These are phyloP conservation scores for Bellardia bayeri DNA, from an alignment of 2,888 invertebrate genomes.

Conservation along the genomic window DNA sequence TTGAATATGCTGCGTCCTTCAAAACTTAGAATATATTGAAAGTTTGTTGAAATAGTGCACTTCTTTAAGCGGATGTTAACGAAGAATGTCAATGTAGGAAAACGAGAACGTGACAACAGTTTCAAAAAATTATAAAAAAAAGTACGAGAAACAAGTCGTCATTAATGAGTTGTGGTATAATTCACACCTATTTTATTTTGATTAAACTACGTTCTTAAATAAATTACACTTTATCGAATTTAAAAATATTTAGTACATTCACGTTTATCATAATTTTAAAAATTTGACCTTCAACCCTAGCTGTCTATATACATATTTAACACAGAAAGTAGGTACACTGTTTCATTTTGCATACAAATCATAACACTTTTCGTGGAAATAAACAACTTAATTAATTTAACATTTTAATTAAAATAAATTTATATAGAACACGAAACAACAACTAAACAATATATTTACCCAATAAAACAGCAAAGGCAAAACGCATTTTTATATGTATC, in stretches of 20 bases:
- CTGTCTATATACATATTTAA: not conserved
- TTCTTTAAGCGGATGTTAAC: no score
- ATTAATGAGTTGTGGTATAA: no score
- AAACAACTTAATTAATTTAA: conserved; percentile 12
- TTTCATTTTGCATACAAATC: not conserved
- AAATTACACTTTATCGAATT: no score
- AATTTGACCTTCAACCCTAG: not conserved
- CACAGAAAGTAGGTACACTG: not conserved
- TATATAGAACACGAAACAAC: not conserved
- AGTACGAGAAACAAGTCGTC: no score
- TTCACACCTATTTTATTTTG: no score
- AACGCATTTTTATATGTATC: conserved; percentile 78
- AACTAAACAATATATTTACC: conserved; percentile 64
- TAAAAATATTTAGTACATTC: no score
- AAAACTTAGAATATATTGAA: no score
- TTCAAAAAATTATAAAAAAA: not conserved
- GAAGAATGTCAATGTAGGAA: no score
- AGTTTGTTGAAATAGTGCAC: no score
- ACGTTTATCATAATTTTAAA: not conserved
- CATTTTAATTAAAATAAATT: conserved; percentile 12
- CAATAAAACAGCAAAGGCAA: conserved; percentile 72
- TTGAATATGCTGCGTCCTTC: no score
- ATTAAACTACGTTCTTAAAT: no score
- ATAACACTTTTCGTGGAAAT: not conserved
- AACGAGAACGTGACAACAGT: no score